Evolutionary conservation across 2,888 invertebrate species (phyloP).

Genomic region (Cylloceria caligata): DNA sequence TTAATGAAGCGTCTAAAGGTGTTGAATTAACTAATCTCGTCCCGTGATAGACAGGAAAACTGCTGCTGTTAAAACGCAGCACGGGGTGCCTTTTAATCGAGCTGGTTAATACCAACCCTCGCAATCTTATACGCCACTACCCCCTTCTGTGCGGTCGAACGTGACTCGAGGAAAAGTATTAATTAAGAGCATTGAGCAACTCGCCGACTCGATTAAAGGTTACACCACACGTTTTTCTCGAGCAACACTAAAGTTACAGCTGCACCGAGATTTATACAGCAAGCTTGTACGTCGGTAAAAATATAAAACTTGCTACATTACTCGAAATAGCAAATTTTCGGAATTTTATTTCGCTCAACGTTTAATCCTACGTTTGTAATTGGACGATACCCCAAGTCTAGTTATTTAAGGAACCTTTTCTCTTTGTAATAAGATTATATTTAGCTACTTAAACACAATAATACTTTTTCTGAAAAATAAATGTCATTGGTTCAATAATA

Average conservation of each 20-base stretch:
- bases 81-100: slow-evolving; percentile 67
- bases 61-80: slow-evolving; percentile 7
- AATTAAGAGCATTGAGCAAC: slow-evolving; percentile 68
- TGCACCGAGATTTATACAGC: slow-evolving; percentile 5
- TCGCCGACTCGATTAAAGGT: slow-evolving; percentile 55
- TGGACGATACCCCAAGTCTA: too few relatives aligned
- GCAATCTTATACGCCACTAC: slow-evolving; percentile 34
- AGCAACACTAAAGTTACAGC: slow-evolving; percentile 5
- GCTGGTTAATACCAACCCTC: slow-evolving; percentile 65
- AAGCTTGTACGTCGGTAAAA: slow-evolving; percentile 8
- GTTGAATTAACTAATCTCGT: slow-evolving; percentile 50
- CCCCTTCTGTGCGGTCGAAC: slow-evolving; percentile 48
- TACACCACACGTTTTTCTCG: slow-evolving; percentile 27
- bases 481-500: too few relatives aligned
- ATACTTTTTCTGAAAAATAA: too few relatives aligned
- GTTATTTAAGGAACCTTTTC: too few relatives aligned
- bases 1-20: background rate
- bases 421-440: too few relatives aligned
- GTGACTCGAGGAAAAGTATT: slow-evolving; percentile 66
- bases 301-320: background rate
- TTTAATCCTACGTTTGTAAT: too few relatives aligned
- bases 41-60: slow-evolving; percentile 31
- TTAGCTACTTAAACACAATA: too few relatives aligned
- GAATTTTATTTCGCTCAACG: too few relatives aligned
- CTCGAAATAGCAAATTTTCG: background rate